Evolutionary conservation across 1,140 invertebrate species (phyloP).

Genomic region (Probaryconus sp.): DNA sequence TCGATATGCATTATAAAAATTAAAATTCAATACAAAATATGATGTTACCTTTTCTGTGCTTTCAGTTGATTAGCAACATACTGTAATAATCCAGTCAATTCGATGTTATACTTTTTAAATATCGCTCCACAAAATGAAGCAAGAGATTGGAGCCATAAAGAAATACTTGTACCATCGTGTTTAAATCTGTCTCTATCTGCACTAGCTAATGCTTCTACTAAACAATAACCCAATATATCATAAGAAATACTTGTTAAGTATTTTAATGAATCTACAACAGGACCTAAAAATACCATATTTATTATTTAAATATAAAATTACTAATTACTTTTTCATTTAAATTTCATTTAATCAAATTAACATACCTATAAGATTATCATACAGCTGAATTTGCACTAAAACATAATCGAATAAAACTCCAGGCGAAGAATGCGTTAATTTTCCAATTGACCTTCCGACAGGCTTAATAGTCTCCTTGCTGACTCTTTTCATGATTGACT

Average conservation of each 20-base stretch:
- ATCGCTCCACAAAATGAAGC: conserved; percentile 96
- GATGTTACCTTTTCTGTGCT: conserved; percentile 90
- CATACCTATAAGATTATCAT: conserved; percentile 94
- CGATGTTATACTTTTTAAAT: conserved; percentile 98
- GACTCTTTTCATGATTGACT: conserved; percentile 98
- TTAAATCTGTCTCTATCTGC: conserved; percentile 88
- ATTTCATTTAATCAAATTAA: conserved; percentile 3
- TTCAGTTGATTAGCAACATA: conserved; percentile 99
- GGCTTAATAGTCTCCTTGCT: conserved; percentile 99
- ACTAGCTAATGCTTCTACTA: conserved; percentile 93
- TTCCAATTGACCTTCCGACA: conserved; percentile 95
- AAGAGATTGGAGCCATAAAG: conserved; percentile 95
- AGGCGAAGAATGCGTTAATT: conserved; percentile 97
- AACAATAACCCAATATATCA: conserved; percentile 96
- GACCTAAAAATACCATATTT: conserved; percentile 79
- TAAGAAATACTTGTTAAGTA: conserved; percentile 97
- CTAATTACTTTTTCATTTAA: too few species aligned
- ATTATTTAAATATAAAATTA: too few species aligned
- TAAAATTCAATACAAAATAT: not conserved
- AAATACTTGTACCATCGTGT: conserved; percentile 95
- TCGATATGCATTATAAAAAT: too few species aligned
- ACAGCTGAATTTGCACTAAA: conserved; percentile 94
- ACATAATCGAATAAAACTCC: conserved; percentile 98
- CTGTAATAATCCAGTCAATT: conserved; percentile 95
- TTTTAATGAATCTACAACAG: conserved; percentile 98